Base-by-base conservation (phyloP, 2,888 invertebrate species). In the Diarsia brunnea region DNA sequence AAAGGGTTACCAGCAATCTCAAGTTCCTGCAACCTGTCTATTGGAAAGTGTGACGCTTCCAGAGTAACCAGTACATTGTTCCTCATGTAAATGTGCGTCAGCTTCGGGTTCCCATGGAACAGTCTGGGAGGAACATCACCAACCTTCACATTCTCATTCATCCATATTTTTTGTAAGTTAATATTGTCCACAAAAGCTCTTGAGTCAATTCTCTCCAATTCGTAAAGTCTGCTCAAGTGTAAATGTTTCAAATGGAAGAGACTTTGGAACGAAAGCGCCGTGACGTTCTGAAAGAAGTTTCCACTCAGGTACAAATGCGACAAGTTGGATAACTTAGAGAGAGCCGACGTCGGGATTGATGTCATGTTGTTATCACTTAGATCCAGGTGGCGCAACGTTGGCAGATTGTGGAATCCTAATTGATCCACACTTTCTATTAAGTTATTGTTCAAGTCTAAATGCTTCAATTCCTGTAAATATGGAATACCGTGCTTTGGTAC, bases 111-210 rank as follows among this genome's bases (percentile, higher is more conserved):
- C 53, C 98, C 98, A 92, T 98, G 98, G 89, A 99, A 98, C 75
- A 99, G 95, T 91, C 98, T 97, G 73, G 98, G 97, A n/a, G 99
- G 98, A 79, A 99, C 97, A 88, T 97, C 97, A 71, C 97, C 96
- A 70, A 99, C 97, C 88, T 97, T 97, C 19, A 98, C 97, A 93
- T 98, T 98, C 91, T 98, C 98, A 92, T 98, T 98, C 95, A 98
- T 96, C 93, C 98, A 97, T 87, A 98, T 97, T 83, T 97, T 97
- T 92, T 98, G 98, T 85, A 98, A 95, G 91, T 98, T 98, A 51
- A 98, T 98, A 93, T 98, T 98, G 95, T 98, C 98, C 79, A 98
- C 98, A 92, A 98, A 98, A 71, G 98, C 98, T 93, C 98, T 97
- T 84, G 98, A 97, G 94, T 98, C 98, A 87, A 98, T 97, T 91